Base-by-base conservation (phyloP, 2,888 invertebrate genomes). In the Corythucha ciliata region DNA sequence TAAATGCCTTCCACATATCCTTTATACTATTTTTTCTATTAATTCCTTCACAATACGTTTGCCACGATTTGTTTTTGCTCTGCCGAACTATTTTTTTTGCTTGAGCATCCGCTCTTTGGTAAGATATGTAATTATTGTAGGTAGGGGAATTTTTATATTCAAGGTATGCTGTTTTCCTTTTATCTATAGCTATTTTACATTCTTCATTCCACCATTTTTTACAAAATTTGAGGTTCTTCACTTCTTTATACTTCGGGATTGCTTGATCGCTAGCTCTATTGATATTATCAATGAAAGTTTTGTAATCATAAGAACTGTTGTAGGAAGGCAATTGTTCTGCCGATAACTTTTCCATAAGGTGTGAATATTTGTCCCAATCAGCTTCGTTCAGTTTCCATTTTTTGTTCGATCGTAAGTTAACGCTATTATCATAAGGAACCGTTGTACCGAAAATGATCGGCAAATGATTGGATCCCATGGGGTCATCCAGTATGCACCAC, bases 191-290 rank as follows among this genome's bases (percentile, higher is more conserved):
- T 2, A 8, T 21, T 3, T 36, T 18, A 14, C 36, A 36, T 36
- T 36, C 36, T 10, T 18, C 36, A 36, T 2, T 36, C 36, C 36
- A 36, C n/a, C 36, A 36, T 36, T 4, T 10, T 36, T 36, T 36
- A 3, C 20, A 10, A 7, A 18, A 20, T 7, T 36, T 20, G 3
- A 21, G 18, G n/a, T n/a, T 21, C 6, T 10, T 36, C 4, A n/a
- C 21, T 2, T 10, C 36, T 36, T 36, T 36, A 36, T n/a, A 14
- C n/a, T 36, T 36, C 21, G 36, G 36, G 3, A 36, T 36, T 6
- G 36, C 6, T 2, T 20, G n/a, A 10, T 6, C n/a, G 10, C 20
- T 21, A n/a, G 36, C 36, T n/a, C n/a, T 14, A 21, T 36, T 36
- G 12, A 36, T 14, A 36, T 36, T 21, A 18, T 21, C 21, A 36